phyloP scores from a whole-genome alignment of 2,888 invertebrate species.

The Clanis bilineata region DNA sequence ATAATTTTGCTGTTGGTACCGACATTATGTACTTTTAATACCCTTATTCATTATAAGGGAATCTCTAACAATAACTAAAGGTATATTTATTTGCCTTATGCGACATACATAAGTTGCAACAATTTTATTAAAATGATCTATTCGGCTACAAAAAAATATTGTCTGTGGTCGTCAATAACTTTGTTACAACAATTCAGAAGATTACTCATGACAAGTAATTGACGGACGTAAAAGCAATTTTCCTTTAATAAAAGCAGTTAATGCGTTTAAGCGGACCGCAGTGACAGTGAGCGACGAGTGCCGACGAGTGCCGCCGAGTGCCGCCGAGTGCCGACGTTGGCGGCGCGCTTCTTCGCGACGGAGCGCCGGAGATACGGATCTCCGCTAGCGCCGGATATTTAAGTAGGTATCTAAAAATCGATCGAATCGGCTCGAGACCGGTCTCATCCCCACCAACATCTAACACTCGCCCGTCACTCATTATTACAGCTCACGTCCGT shows the following conservation, averaged over 20 bases:
- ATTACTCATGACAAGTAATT: not conserved
- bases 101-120: too few relatives aligned
- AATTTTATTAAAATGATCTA: too few relatives aligned
- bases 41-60: too few relatives aligned
- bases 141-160: too few relatives aligned
- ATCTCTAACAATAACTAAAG: too few relatives aligned
- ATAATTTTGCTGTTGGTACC: too few relatives aligned
- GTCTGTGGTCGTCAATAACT: too few relatives aligned
- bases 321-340: too few relatives aligned
- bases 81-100: too few relatives aligned
- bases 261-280: not conserved
- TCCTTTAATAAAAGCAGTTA: not conserved
- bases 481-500: not conserved
- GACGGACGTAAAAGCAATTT: not conserved
- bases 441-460: not conserved
- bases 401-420: conserved; percentile 4
- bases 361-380: conserved; percentile 3
- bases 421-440: not conserved
- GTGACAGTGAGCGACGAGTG: conserved; percentile 6
- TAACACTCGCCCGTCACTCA: not conserved
- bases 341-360: not conserved
- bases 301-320: too few relatives aligned
- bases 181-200: not conserved
- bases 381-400: conserved; percentile 1
- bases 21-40: too few relatives aligned